phyloP scores from a whole-genome alignment of 92 coral and sea anemone genomes.

The Scolanthus callimorphus region DNA sequence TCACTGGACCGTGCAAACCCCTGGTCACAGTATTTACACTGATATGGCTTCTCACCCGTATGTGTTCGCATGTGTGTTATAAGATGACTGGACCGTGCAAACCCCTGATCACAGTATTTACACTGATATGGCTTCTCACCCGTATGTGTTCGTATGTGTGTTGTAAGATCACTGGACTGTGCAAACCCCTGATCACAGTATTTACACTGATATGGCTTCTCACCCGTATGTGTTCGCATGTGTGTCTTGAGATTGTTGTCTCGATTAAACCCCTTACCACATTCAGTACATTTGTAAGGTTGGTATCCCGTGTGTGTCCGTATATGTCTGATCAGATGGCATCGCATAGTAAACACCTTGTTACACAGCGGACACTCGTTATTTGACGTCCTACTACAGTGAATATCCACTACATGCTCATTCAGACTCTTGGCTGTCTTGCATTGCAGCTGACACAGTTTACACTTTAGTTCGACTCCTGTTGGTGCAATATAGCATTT shows the following conservation, averaged over 20 bases:
- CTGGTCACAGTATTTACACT: conserved; percentile 27
- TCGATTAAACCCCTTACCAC: conserved; percentile 37
- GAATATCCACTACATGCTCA: conserved; percentile 5
- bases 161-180: conserved; percentile 13
- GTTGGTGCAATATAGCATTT: conserved; percentile 1
- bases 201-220: conserved; percentile 48
- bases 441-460: conserved; percentile 6
- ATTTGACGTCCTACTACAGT: not conserved
- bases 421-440: conserved; percentile 8
- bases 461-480: conserved; percentile 2
- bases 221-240: conserved; percentile 56
- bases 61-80: conserved; percentile 34
- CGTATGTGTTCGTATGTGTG: conserved; percentile 45
- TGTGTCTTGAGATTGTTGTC: conserved; percentile 23
- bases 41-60: conserved; percentile 36
- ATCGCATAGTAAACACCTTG: not conserved
- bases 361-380: conserved; percentile 20
- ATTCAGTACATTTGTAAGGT: conserved; percentile 42
- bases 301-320: conserved; percentile 40
- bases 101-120: conserved; percentile 25
- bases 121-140: conserved; percentile 51
- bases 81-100: conserved; percentile 12
- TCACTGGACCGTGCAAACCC: not conserved
- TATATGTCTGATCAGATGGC: conserved; percentile 21
- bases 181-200: conserved; percentile 46